A percentile compares a stretch with the other conserved stretches of the same genome.
These are phyloP conservation scores for Arizona elegans DNA, from an alignment of 2,113 vertebrate species.

Conservation along the genomic window DNA sequence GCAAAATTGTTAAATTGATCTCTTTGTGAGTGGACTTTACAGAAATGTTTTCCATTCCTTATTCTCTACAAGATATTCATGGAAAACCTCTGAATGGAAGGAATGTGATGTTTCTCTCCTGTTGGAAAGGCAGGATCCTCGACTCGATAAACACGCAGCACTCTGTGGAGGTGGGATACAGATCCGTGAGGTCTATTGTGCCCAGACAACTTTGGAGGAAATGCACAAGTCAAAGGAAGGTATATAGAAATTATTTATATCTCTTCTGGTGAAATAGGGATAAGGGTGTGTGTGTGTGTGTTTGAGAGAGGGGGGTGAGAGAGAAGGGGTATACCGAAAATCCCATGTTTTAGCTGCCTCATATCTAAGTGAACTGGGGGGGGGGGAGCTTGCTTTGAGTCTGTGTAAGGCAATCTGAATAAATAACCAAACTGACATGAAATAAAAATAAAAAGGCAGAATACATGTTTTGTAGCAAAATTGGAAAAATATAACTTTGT, in stretches of 20 bases:
- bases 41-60: constrained; percentile 13
- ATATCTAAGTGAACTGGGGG: neutral
- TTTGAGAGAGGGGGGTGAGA: neutral
- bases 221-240: constrained; percentile 79
- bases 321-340: neutral
- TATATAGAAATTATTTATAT: constrained; percentile 40
- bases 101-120: constrained; percentile 82
- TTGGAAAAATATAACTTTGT: accelerated
- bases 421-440: neutral
- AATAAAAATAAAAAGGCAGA: accelerated
- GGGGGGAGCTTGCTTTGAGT: neutral
- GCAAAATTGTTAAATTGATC: neutral
- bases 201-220: constrained; percentile 68
- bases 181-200: constrained; percentile 86
- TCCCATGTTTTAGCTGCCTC: neutral
- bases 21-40: neutral
- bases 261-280: neutral
- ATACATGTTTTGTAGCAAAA: neutral
- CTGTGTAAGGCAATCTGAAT: neutral
- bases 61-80: constrained; percentile 78
- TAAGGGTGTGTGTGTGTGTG: no score
- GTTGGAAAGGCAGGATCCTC: constrained; percentile 76
- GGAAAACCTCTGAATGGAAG: constrained; percentile 90
- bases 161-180: constrained; percentile 92
- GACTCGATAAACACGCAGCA: constrained; percentile 56